Percentiles rank a stretch among this genome's conserved stretches.
These are phyloP conservation scores for Teleogryllus occipitalis DNA, from an alignment of 1,140 invertebrate genomes.

Conservation along the genomic window DNA sequence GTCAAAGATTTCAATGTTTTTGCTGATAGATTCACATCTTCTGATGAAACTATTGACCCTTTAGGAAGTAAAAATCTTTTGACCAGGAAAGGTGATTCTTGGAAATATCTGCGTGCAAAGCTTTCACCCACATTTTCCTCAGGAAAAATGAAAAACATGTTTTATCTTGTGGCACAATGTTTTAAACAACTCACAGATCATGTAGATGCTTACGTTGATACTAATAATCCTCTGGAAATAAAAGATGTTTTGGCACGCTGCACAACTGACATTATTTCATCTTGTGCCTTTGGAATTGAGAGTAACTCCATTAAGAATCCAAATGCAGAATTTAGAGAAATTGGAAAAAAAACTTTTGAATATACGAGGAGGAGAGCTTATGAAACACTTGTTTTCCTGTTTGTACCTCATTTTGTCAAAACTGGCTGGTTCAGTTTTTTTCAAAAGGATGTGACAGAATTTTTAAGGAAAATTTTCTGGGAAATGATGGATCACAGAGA, in stretches of 20 bases:
- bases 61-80: constrained; percentile 26
- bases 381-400: constrained; percentile 34
- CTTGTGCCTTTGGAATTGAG: constrained; percentile 25
- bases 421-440: constrained; percentile 29
- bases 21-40: constrained; percentile 30
- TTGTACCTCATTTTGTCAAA: constrained; percentile 30
- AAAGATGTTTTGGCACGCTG: constrained; percentile 25
- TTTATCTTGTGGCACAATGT: constrained; percentile 21
- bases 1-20: constrained; percentile 43
- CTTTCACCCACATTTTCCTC: constrained; percentile 41
- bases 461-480: constrained; percentile 34
- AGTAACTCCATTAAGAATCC: constrained; percentile 15
- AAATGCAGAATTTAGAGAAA: constrained; percentile 17
- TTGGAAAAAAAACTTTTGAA: constrained; percentile 15
- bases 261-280: constrained; percentile 22
- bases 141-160: constrained; percentile 39
- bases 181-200: constrained; percentile 22
- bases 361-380: constrained; percentile 24
- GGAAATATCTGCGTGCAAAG: constrained; percentile 38
- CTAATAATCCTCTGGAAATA: constrained; percentile 18
- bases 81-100: constrained; percentile 28
- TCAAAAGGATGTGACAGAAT: constrained; percentile 26
- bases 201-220: not conserved
- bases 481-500: constrained; percentile 32
- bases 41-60: constrained; percentile 27